These are phyloP conservation scores for Venusia cambrica DNA, from an alignment of 2,888 invertebrate genomes.

Conservation along the genomic window DNA sequence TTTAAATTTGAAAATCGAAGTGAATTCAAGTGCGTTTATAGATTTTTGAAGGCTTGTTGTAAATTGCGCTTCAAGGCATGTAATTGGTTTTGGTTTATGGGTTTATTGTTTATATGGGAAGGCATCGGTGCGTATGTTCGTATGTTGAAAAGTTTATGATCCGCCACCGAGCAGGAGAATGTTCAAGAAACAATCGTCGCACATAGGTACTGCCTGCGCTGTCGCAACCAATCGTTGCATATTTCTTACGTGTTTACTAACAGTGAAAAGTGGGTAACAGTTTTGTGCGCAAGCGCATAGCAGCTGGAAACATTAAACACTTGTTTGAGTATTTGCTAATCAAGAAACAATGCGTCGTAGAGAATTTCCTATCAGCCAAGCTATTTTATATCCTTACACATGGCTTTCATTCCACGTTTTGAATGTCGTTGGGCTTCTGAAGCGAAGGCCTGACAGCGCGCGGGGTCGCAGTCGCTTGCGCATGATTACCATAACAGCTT, in stretches of 20 bases:
- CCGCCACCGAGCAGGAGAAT: constrained; percentile 42
- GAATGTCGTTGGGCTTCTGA: constrained; percentile 6
- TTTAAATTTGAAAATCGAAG: constrained; percentile 27
- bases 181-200: constrained; percentile 37
- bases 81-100: constrained; percentile 70
- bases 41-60: constrained; percentile 36
- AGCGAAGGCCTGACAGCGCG: constrained; percentile 4
- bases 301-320: constrained; percentile 27
- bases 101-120: constrained; percentile 58
- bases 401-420: no score
- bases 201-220: constrained; percentile 18
- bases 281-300: constrained; percentile 22
- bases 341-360: constrained; percentile 28
- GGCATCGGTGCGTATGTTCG: constrained; percentile 45
- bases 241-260: constrained; percentile 29
- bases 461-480: constrained; percentile 7
- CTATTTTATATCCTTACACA: constrained; percentile 19
- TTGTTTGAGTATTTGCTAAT: constrained; percentile 26
- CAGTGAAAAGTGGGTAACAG: constrained; percentile 24
- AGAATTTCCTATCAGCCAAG: constrained; percentile 19
- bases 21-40: constrained; percentile 25
- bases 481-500: constrained; percentile 19
- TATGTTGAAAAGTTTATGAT: constrained; percentile 43
- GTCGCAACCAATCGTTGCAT: constrained; percentile 29
- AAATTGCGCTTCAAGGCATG: constrained; percentile 55